Evolutionary conservation across 1,140 invertebrate genomes (phyloP).

Genomic region (Drosophila mauritiana): DNA sequence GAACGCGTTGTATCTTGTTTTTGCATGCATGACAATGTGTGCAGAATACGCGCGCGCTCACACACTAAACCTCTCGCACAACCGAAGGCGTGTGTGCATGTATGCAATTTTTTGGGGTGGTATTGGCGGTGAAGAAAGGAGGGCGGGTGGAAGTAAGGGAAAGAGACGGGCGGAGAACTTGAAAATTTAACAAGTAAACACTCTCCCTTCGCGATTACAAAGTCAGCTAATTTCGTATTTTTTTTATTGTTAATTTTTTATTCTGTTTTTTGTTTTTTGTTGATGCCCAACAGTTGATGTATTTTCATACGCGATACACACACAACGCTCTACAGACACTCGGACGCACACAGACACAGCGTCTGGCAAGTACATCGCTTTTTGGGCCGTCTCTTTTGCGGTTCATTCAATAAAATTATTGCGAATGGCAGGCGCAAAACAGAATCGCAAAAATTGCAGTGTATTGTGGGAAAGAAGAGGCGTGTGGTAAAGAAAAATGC

Average conservation of each 20-base stretch:
- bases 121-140: slow-evolving; percentile 13
- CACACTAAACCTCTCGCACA: slow-evolving; percentile 24
- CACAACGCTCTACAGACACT: slow-evolving; percentile 30
- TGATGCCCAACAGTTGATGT: slow-evolving; percentile 23
- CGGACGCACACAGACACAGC: slow-evolving; percentile 13
- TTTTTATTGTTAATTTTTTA: slow-evolving; percentile 1
- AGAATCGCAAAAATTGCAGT: slow-evolving; percentile 78
- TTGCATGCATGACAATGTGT: slow-evolving; percentile 66
- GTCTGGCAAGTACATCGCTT: slow-evolving; percentile 68
- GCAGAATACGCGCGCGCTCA: slow-evolving; percentile 52
- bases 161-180: slow-evolving; percentile 15
- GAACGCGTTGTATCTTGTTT: slow-evolving; percentile 62
- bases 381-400: slow-evolving; percentile 67
- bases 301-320: slow-evolving; percentile 52
- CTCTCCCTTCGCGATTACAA: slow-evolving; percentile 23
- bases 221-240: slow-evolving; percentile 32
- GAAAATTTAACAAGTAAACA: slow-evolving; percentile 39
- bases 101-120: slow-evolving; percentile 63
- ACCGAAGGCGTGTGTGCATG: slow-evolving; percentile 26
- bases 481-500: slow-evolving; percentile 74
- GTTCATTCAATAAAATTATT: slow-evolving; percentile 82
- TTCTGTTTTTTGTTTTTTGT: slow-evolving; percentile 7
- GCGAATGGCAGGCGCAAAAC: slow-evolving; percentile 76
- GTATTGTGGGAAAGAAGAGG: slow-evolving; percentile 59
- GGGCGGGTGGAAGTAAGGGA: neutral